Base-by-base conservation (phyloP, 2,888 invertebrate species). In the Siphlonurus alternatus region DNA sequence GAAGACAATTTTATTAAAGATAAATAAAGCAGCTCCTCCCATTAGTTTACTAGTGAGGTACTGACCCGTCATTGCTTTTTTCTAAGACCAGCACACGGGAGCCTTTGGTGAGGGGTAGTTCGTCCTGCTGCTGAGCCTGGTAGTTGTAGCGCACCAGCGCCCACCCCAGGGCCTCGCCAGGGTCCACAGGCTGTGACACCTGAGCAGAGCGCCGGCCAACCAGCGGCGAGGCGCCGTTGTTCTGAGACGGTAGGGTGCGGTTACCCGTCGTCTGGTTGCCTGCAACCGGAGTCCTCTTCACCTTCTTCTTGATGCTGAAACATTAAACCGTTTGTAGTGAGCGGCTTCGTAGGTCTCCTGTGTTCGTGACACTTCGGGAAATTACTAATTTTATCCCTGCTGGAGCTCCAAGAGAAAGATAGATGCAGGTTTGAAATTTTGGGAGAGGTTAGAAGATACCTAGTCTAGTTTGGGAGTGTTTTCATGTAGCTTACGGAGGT, bases 61-160 rank as follows among this genome's bases (percentile, higher is more conserved):
- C 67, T 65, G 64, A 70, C 69, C 93, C 96, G 77, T 99, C 99
- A 70, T 95, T 95, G 72, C 95, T 96, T 79, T 98, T 98, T 78
- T 99, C 98, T 69, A 98, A 79, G 69, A 99, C 98, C 67, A 91
- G 83, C 70, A 99, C 94, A 71, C 91, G 80, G 65, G 94, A 94
- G 70, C 96, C 97, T 79, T 98, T 99, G 59, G 89, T 87, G 68
- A 99, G 82, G 0, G 93, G 88, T 64, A 99, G 79, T 76, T 99
- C 99, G 74, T 99, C 99, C 1, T 93, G 86, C 76, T 97, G 94
- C 78, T 94, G 93, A 59, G 97, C 95, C 75, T 87, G 87, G 77
- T 93, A 93, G 78, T 91, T 92, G 78, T 95, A 99, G 79, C 97
- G 97, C 70, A 96, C 98, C 65, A 94, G 86, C 51, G 94, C 95